Evolutionary conservation across 2,888 invertebrate genomes (phyloP).

Genomic region (Drepana falcataria): DNA sequence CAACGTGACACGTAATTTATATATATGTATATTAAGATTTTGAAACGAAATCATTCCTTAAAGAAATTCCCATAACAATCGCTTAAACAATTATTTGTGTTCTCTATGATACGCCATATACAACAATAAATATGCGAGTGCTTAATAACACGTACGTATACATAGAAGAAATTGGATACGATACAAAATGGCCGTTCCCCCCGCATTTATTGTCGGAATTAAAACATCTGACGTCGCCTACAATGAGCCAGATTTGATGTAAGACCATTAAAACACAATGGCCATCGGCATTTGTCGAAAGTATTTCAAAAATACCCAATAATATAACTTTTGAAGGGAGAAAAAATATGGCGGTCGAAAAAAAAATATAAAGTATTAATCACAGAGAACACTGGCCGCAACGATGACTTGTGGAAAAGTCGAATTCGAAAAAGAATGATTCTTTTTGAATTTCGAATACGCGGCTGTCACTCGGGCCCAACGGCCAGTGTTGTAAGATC

Average conservation of each 20-base stretch:
- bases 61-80: no score
- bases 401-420: conserved; percentile 66
- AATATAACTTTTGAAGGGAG: conserved; percentile 5
- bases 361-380: conserved; percentile 57
- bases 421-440: conserved; percentile 39
- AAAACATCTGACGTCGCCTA: background rate
- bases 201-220: background rate
- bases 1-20: no score
- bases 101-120: no score
- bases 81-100: no score
- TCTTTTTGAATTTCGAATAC: conserved; percentile 55
- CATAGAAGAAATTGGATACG: background rate
- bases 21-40: no score
- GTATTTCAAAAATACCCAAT: conserved; percentile 12
- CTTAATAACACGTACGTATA: no score
- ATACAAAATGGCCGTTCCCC: conserved; percentile 12
- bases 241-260: conserved; percentile 9
- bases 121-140: no score
- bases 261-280: conserved; percentile 22
- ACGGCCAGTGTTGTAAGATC: conserved; percentile 33
- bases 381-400: conserved; percentile 58
- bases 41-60: no score
- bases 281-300: conserved; percentile 12
- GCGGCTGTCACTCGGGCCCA: conserved; percentile 44
- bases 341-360: conserved; percentile 24